Evolutionary conservation across 2,113 vertebrate species (phyloP).

Genomic region (Uria lomvia): DNA sequence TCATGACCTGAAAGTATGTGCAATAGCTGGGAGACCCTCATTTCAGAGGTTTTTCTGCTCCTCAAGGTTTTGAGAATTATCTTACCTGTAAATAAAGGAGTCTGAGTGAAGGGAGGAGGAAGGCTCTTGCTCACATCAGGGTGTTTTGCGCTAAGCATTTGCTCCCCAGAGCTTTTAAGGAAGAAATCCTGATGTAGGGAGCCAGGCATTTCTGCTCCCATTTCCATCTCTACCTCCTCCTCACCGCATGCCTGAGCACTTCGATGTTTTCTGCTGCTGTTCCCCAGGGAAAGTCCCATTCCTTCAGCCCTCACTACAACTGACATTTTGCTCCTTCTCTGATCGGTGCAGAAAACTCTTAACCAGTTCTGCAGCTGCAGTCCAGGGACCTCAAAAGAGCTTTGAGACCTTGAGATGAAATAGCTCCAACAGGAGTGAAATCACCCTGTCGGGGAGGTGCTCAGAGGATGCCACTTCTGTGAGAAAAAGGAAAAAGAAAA

Average conservation of each 20-base stretch:
- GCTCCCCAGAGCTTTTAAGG: not conserved
- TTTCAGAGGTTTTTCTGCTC: not conserved
- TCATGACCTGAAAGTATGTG: not conserved
- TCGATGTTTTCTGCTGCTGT: not conserved
- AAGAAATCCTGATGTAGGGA: not conserved
- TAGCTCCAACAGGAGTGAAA: not conserved
- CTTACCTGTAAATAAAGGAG: not conserved
- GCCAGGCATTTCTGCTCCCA: not conserved
- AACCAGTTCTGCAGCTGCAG: not conserved
- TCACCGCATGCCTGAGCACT: accelerated
- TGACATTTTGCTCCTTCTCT: not conserved
- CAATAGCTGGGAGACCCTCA: not conserved
- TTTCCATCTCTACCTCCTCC: not conserved
- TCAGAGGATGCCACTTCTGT: not conserved
- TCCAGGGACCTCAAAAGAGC: not conserved
- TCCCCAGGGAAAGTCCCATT: not conserved
- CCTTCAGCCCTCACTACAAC: not conserved
- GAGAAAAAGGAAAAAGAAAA: not conserved
- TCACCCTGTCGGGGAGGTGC: not conserved
- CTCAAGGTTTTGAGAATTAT: not conserved
- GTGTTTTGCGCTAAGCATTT: not conserved
- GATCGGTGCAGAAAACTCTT: not conserved
- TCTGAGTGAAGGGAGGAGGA: not conserved
- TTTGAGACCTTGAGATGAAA: not conserved
- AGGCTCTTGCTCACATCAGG: not conserved